Evolutionary conservation across 2,797 vertebrate species (phyloP).

Genomic region (Malurus splendens): DNA sequence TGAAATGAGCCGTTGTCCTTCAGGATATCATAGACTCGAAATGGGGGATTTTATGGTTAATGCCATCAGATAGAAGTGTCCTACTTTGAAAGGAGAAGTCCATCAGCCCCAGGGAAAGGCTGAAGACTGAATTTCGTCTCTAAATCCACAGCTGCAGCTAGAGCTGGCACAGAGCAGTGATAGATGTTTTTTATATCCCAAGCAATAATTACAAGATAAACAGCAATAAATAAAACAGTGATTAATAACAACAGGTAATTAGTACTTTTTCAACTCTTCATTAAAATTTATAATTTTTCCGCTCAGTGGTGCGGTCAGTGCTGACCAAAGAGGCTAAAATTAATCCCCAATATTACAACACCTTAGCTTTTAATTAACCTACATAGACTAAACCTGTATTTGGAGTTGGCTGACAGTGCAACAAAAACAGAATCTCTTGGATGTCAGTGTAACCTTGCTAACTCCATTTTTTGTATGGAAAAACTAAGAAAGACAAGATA

Average conservation of each 20-base stretch:
- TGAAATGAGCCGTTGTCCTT: constrained; percentile 82
- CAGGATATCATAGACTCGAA: constrained; percentile 76
- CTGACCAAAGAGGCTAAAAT: neutral
- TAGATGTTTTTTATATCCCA: constrained; percentile 39
- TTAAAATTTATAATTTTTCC: neutral
- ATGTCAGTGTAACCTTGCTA: neutral
- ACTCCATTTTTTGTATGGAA: constrained; percentile 3
- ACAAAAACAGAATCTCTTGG: neutral
- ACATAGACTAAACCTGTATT: neutral
- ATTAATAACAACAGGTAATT: constrained; percentile 35
- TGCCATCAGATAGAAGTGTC: constrained; percentile 80
- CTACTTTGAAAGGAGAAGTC: constrained; percentile 80
- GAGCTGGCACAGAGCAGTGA: constrained; percentile 61
- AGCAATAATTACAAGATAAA: constrained; percentile 67
- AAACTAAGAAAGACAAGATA: constrained; percentile 32
- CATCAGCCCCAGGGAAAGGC: constrained; percentile 74
- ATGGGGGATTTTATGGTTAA: constrained; percentile 79
- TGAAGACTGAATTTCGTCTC: constrained; percentile 67
- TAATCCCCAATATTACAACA: neutral
- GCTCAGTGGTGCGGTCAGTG: neutral
- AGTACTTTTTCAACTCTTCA: neutral
- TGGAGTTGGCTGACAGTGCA: neutral
- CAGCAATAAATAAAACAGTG: constrained; percentile 47
- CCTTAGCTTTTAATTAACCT: constrained; percentile 1
- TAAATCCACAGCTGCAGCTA: constrained; percentile 73